These are phyloP conservation scores for Channa maculata DNA, from an alignment of 2,113 vertebrate genomes.

Conservation along the genomic window DNA sequence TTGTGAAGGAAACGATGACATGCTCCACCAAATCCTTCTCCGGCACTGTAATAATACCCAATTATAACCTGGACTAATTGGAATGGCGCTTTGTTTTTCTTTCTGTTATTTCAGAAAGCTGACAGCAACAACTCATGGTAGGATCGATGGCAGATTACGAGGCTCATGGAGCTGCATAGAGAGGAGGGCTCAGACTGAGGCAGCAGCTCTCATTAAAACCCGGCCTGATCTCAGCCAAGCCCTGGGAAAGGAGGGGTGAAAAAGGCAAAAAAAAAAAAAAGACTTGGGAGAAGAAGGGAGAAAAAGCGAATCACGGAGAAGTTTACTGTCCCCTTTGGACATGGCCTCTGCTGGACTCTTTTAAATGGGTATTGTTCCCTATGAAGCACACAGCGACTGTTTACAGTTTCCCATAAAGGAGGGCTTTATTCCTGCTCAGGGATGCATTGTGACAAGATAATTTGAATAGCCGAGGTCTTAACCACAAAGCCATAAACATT, in stretches of 20 bases:
- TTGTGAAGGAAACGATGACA: constrained; percentile 58
- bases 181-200: constrained; percentile 77
- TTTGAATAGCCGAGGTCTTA: constrained; percentile 84
- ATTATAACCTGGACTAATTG: constrained; percentile 84
- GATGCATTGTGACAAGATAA: constrained; percentile 85
- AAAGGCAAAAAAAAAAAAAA: constrained; percentile 59
- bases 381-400: constrained; percentile 79
- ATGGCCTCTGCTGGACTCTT: constrained; percentile 77
- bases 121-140: constrained; percentile 84
- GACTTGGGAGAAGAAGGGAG: constrained; percentile 19
- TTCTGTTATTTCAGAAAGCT: constrained; percentile 83
- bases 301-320: constrained; percentile 41
- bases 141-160: constrained; percentile 86
- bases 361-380: constrained; percentile 82
- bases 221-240: constrained; percentile 75
- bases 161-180: constrained; percentile 85
- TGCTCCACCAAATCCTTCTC: constrained; percentile 55
- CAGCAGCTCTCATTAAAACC: constrained; percentile 82
- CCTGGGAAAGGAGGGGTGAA: constrained; percentile 77
- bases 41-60: constrained; percentile 79
- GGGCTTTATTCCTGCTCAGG: constrained; percentile 83
- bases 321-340: constrained; percentile 76
- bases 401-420: constrained; percentile 83
- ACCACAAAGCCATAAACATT: constrained; percentile 84
- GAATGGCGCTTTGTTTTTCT: constrained; percentile 77